Base-by-base conservation (phyloP, 2,888 invertebrate genomes). In the Nymphalis urticae region DNA sequence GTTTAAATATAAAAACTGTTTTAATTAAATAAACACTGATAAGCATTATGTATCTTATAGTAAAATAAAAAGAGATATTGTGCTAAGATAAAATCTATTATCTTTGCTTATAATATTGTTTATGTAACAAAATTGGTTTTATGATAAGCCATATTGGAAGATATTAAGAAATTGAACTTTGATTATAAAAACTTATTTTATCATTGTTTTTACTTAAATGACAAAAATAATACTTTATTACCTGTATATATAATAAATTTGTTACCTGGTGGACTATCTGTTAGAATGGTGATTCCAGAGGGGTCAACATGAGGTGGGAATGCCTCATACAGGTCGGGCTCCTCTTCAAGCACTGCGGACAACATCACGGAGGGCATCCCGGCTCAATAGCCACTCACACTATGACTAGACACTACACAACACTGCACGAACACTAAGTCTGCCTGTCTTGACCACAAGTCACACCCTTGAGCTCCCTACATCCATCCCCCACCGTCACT, bases 301-400 rank as follows among this genome's bases (percentile, higher is more conserved):
- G 96, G 95, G 87, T 97, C 97, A 75, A 97, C 97, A 87, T 97
- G 95, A 70, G 96, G 95, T 73, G 96, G 96, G 87, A 96, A 97
- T 69, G 95, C 96, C 90, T 96, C 96, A 80, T 96, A 95, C 80
- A 95, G 93, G 87, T 96, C 96, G 76, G 94, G 94, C 89, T 95
- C 95, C 90, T 96, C 96, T 92, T 95, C 95, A 81, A 95, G 93
- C 87, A 95, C 94, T 78, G 95, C 95, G 78, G 95, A 95, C 93
- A 96, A 92, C 94, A 95, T 95, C 82, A 95, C 95, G 90, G 94
- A 93, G 83, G 93, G 93, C 93, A 93, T 93, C 77, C 90, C 92
- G 88, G 81, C 80, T 82, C 79, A 80, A 77, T 81, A 84, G 85
- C 80, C 82, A 79, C 84, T 78, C 84, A 80, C 86, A 87, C 87